Conservation (phyloP, 2,113 vertebrate genomes). For the Bos indicus region DNA sequence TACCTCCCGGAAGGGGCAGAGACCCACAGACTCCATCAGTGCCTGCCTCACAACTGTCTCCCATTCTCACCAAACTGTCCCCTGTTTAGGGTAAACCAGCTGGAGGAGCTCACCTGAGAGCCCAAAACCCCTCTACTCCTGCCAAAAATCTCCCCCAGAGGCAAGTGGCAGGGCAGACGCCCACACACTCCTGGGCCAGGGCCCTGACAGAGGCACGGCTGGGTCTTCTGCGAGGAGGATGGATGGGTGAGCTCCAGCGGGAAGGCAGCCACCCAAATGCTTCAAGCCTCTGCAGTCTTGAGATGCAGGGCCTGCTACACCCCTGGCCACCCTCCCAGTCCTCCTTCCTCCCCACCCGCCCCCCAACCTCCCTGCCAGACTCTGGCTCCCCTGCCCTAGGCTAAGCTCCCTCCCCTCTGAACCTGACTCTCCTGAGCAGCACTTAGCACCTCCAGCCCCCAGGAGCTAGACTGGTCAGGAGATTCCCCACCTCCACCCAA, state of each 20-base stretch:
- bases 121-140: neutral
- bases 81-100: neutral
- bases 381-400: neutral
- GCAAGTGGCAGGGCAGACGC: neutral
- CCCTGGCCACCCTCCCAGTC: neutral
- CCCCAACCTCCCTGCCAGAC: neutral
- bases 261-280: neutral
- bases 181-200: neutral
- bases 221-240: rapidly evolving
- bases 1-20: neutral
- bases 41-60: neutral
- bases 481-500: neutral
- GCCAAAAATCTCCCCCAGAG: neutral
- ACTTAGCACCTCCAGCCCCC: neutral
- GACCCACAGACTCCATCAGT: neutral
- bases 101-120: neutral
- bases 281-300: neutral
- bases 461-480: neutral
- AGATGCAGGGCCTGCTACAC: neutral
- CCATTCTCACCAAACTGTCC: neutral
- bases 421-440: neutral
- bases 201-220: neutral
- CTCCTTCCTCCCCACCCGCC: neutral
- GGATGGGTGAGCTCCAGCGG: rapidly evolving
- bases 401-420: neutral